Evolutionary conservation across 2,113 vertebrate species (phyloP), one percentile per base, ranked within the genome.

Genomic region (Dendrocopos noguchii): DNA sequence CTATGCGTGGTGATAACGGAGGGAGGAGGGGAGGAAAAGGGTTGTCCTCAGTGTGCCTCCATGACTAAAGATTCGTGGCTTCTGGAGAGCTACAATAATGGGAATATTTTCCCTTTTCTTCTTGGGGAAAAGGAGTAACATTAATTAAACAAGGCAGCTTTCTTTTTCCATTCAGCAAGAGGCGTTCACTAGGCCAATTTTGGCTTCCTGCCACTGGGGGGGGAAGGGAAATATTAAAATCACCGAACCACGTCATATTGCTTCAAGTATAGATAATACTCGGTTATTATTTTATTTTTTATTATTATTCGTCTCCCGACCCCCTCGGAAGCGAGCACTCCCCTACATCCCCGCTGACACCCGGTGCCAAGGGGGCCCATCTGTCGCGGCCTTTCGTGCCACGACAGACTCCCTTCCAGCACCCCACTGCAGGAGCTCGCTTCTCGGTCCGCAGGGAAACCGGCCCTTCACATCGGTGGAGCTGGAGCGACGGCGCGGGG

Each of bases 261-360:
- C 24, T 78, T 79, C 91, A 82, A 94, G 65, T 46, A 80, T 25
- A 65, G 91, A 68, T 68, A 92, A 87, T 75, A 63, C 63, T 71
- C 12, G 12, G 0, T 66, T 92, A 16, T 47, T 16, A 18, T 27
- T 28, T 53, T 39, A 34, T 39, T 52, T 19, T 66, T 80, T 33
- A 50, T 44, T 34, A 12, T 31, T 6, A 42, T 12, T 19, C 12
- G 73, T 44, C 52, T 55, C 34, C 73, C 8, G 34, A 2, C 19
- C 78, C 82, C 78, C 12, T 52, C 6, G 70, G 68, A 91, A 85
- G 92, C 70, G 44, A 80, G 53, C 42, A 8, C 47, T 70, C 67
- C 67, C 70, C 82, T 84, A 39, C 81, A 57, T 60, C 87, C 88
- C 90, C 83, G 79, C 61, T 74, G 90, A 84, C 93, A 96, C 92